Percentiles rank a stretch among this genome's conserved stretches.
phyloP scores from a whole-genome alignment of 2,888 invertebrate species.

The Andrena hattorfiana region DNA sequence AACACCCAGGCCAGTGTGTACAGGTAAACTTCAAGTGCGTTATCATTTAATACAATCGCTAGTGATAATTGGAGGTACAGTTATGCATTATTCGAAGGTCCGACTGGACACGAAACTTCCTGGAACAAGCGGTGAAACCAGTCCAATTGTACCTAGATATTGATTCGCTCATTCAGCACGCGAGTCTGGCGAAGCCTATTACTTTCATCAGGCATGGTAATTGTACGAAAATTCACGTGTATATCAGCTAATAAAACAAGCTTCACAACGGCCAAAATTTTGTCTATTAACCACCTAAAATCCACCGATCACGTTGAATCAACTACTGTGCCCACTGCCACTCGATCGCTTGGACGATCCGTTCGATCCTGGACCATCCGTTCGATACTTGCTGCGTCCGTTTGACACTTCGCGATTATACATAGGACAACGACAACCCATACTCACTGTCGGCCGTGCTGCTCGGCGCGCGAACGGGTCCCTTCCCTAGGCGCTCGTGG shows the following conservation, averaged over 20 bases:
- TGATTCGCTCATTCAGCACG: slow-evolving; percentile 41
- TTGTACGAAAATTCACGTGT: slow-evolving; percentile 13
- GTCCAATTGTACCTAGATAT: slow-evolving; percentile 19
- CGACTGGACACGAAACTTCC: slow-evolving; percentile 39
- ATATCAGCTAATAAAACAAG: neutral
- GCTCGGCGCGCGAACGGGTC: neutral
- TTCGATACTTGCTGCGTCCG: no score
- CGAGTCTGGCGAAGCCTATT: slow-evolving; percentile 26
- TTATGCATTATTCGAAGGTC: slow-evolving; percentile 34
- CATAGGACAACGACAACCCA: neutral
- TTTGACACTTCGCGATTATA: slow-evolving; percentile 25
- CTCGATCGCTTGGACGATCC: no score
- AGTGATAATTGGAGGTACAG: slow-evolving; percentile 15
- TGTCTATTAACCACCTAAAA: neutral
- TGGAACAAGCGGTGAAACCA: slow-evolving; percentile 22
- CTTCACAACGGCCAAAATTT: neutral
- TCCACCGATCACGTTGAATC: neutral
- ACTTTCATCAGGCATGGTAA: slow-evolving; percentile 18
- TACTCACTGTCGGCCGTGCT: slow-evolving; percentile 27
- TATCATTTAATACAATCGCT: slow-evolving; percentile 2
- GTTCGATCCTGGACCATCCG: no score
- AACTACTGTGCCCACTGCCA: no score
- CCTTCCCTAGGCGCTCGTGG: neutral
- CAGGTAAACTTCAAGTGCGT: neutral
- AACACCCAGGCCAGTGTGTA: neutral